phyloP scores from a whole-genome alignment of 2,113 vertebrate species.

The Tychaedon coryphoeus region DNA sequence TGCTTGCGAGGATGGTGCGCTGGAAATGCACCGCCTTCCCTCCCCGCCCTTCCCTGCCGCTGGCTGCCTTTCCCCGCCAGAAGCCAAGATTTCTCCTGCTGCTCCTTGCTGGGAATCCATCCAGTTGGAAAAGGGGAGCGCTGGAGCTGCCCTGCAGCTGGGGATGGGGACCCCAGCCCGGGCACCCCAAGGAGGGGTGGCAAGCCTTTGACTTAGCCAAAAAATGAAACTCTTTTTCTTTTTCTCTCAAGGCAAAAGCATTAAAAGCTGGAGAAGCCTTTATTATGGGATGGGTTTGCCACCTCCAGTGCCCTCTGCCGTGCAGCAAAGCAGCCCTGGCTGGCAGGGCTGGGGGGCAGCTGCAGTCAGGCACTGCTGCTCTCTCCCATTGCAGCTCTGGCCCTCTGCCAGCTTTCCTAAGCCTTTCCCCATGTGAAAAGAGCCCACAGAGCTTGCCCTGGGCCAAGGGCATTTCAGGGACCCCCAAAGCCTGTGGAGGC shows the following conservation, averaged over 20 bases:
- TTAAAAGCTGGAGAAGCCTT: neutral
- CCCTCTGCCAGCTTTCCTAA: neutral
- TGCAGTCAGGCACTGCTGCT: neutral
- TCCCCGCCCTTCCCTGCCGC: neutral
- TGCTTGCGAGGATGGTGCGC: neutral
- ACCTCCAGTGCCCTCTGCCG: neutral
- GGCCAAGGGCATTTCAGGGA: neutral
- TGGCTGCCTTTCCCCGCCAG: conserved; percentile 14
- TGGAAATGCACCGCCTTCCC: neutral
- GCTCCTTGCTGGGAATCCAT: conserved; percentile 41
- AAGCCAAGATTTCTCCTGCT: conserved; percentile 49
- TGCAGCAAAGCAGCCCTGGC: neutral
- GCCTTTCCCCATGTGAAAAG: neutral
- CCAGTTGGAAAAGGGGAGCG: neutral
- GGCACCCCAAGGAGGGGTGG: accelerated
- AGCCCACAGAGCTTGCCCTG: neutral
- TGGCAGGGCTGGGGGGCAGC: neutral
- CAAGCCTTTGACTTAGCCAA: neutral
- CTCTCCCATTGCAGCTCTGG: neutral
- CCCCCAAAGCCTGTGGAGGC: neutral
- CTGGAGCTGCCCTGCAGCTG: neutral
- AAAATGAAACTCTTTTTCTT: neutral
- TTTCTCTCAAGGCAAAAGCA: accelerated
- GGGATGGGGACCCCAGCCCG: neutral
- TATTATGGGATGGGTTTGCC: neutral